phyloP scores from a whole-genome alignment of 2,797 vertebrate genomes.

The Lagocephalus sceleratus region DNA sequence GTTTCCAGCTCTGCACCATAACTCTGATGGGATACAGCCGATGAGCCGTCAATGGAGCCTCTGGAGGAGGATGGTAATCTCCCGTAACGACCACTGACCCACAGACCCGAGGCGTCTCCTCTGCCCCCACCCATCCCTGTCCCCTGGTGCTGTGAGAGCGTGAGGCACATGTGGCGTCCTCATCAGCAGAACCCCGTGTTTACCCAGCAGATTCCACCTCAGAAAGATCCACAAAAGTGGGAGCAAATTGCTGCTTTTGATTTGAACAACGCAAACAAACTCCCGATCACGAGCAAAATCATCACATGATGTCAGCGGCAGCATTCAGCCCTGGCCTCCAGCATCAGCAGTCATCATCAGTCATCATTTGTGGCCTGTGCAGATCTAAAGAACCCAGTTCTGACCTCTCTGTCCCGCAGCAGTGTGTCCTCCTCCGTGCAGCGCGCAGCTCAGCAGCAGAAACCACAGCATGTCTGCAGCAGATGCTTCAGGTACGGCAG shows the following conservation, averaged over 20 bases:
- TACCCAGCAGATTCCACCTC: slow-evolving; percentile 63
- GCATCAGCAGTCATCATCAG: too few relatives aligned
- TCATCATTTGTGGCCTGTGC: background rate
- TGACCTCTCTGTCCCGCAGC: slow-evolving; percentile 75
- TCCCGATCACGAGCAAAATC: too few relatives aligned
- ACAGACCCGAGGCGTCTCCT: background rate
- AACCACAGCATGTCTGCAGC: slow-evolving; percentile 55
- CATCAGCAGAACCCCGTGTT: slow-evolving; percentile 65
- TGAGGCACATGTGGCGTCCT: slow-evolving; percentile 69
- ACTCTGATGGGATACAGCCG: too few relatives aligned
- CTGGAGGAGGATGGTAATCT: background rate
- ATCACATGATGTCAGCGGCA: too few relatives aligned
- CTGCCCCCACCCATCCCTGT: background rate
- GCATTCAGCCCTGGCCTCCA: background rate
- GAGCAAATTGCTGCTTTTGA: slow-evolving; percentile 27
- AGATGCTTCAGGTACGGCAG: slow-evolving; percentile 13
- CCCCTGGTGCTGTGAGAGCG: slow-evolving; percentile 30
- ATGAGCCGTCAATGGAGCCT: too few relatives aligned
- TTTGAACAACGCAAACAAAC: too few relatives aligned
- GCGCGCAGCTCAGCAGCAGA: slow-evolving; percentile 53
- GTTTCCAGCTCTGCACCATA: too few relatives aligned
- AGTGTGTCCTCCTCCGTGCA: slow-evolving; percentile 39
- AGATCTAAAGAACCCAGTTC: background rate
- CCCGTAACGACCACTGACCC: slow-evolving; percentile 8
- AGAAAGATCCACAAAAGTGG: slow-evolving; percentile 32